Evolutionary conservation across 2,888 invertebrate species (phyloP).

Genomic region (Drosophila phalerata): DNA sequence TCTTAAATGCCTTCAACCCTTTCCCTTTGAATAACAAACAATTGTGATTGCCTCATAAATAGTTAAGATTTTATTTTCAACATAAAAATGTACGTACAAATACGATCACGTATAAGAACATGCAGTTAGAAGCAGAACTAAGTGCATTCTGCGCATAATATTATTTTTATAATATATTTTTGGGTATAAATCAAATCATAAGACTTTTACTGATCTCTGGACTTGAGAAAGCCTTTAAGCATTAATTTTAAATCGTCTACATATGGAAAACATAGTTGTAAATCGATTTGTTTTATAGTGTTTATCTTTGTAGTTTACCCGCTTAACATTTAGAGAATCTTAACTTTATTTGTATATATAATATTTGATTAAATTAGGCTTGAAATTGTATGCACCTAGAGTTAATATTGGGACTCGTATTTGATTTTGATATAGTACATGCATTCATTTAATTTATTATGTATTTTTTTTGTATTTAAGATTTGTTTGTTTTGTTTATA

Average conservation of each 20-base stretch:
- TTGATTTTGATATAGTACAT: constrained; percentile 44
- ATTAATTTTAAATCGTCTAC: constrained; percentile 31
- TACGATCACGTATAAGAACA: constrained; percentile 49
- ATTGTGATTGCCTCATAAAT: constrained; percentile 43
- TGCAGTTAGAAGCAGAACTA: constrained; percentile 43
- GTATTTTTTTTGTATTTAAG: constrained; percentile 18
- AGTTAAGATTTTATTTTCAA: constrained; percentile 55
- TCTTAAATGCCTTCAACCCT: neutral
- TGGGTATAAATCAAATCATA: constrained; percentile 26
- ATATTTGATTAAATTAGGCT: constrained; percentile 43
- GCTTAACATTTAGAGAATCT: constrained; percentile 42
- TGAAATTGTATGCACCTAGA: constrained; percentile 39
- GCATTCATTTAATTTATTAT: constrained; percentile 13
- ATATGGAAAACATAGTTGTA: constrained; percentile 23
- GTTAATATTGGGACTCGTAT: constrained; percentile 34
- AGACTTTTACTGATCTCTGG: constrained; percentile 33
- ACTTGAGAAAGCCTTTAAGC: constrained; percentile 36
- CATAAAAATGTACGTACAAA: constrained; percentile 57
- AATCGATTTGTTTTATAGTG: constrained; percentile 17
- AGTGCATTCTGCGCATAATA: constrained; percentile 24
- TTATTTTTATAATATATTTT: neutral
- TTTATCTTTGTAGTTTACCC: constrained; percentile 28
- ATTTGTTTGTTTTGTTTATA: constrained; percentile 47
- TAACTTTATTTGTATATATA: constrained; percentile 28
- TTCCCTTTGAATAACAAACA: neutral